These are phyloP conservation scores for Penelope pileata DNA, from an alignment of 2,113 vertebrate genomes.

Conservation along the genomic window DNA sequence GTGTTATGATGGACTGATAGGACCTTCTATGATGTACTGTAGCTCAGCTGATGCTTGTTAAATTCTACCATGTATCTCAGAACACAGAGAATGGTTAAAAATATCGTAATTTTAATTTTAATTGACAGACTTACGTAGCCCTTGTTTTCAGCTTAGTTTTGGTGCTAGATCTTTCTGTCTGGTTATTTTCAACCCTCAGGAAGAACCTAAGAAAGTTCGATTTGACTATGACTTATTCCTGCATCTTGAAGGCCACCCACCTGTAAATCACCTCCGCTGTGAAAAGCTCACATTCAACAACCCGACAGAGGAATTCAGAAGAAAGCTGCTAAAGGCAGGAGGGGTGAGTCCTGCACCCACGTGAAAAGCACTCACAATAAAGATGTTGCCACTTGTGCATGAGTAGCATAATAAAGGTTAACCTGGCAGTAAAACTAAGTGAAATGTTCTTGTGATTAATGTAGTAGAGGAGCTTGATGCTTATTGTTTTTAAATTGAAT, in stretches of 20 bases:
- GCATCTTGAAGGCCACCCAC: constrained; percentile 91
- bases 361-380: constrained; percentile 24
- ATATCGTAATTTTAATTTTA: not conserved
- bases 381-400: not conserved
- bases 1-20: not conserved
- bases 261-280: constrained; percentile 92
- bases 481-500: constrained; percentile 18
- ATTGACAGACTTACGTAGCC: not conserved
- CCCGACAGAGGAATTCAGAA: constrained; percentile 90
- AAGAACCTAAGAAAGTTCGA: constrained; percentile 92
- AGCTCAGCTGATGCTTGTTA: not conserved
- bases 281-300: constrained; percentile 94
- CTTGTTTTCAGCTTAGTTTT: constrained; percentile 9
- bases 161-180: constrained; percentile 45
- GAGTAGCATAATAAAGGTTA: not conserved
- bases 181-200: constrained; percentile 77
- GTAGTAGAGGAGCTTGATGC: not conserved
- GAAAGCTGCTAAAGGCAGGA: constrained; percentile 89
- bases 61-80: not conserved
- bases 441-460: not conserved
- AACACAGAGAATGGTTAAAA: not conserved
- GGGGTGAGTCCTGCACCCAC: constrained; percentile 78
- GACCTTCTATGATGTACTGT: not conserved
- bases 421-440: not conserved
- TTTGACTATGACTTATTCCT: constrained; percentile 94